These are phyloP conservation scores for Dendrocincla tyrannina DNA, from an alignment of 2,797 vertebrate genomes.

Conservation along the genomic window DNA sequence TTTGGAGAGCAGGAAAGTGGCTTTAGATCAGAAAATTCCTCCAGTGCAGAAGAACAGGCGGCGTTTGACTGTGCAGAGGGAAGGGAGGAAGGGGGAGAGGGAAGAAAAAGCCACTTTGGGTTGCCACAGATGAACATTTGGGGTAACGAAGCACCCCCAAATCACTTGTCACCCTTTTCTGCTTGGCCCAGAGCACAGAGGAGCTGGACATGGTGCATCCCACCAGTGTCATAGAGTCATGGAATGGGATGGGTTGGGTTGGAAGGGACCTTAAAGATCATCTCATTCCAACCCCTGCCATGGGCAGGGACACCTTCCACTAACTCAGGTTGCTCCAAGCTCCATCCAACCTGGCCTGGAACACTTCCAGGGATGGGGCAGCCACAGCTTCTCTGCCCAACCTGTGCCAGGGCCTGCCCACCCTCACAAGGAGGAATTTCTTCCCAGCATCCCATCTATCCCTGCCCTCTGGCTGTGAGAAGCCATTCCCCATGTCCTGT, in stretches of 20 bases:
- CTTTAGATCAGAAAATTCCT: not conserved
- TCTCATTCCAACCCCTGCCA: not conserved
- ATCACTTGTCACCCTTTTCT: accelerated
- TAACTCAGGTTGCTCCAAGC: no score
- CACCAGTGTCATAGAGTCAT: accelerated
- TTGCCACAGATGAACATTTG: accelerated
- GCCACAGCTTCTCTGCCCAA: not conserved
- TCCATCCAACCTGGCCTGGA: not conserved
- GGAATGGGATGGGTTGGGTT: not conserved
- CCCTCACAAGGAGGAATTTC: accelerated
- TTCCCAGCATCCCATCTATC: accelerated
- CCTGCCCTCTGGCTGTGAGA: accelerated
- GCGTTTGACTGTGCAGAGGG: not conserved
- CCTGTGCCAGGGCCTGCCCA: not conserved
- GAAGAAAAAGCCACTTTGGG: not conserved
- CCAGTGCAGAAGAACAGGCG: accelerated
- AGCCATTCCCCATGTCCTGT: not conserved
- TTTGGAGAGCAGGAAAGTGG: not conserved
- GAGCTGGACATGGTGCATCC: accelerated
- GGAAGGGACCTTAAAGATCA: not conserved
- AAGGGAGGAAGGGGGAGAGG: not conserved
- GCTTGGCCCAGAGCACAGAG: accelerated
- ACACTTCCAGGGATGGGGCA: not conserved
- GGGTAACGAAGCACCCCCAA: accelerated
- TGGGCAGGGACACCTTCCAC: not conserved